Conservation (phyloP, 2,797 vertebrate species). For the Salarias fasciatus region DNA sequence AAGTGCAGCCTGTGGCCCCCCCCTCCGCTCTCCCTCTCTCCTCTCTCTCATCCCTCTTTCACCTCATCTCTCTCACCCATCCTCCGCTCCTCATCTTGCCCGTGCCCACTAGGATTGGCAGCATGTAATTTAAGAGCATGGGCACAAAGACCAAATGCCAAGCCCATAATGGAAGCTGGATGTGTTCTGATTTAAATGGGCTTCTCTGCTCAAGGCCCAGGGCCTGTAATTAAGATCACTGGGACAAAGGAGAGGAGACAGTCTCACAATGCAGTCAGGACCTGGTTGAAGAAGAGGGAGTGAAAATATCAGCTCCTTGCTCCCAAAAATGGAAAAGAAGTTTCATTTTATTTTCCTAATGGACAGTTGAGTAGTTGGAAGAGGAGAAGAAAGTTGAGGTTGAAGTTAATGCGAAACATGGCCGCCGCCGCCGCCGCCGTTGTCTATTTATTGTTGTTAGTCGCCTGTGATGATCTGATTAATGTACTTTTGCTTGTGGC, state of each 20-base stretch:
- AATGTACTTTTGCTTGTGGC: conserved; percentile 18
- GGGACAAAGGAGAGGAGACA: conserved; percentile 83
- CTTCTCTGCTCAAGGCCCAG: conserved; percentile 77
- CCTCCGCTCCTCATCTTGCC: conserved; percentile 76
- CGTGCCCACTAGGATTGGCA: conserved; percentile 85
- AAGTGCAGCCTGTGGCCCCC: conserved; percentile 61
- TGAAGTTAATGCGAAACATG: conserved; percentile 35
- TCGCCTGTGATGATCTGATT: conserved; percentile 44
- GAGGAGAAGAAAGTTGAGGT: conserved; percentile 37
- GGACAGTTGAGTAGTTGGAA: conserved; percentile 55
- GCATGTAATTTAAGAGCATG: conserved; percentile 88
- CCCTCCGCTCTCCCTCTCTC: conserved; percentile 53
- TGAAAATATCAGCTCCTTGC: conserved; percentile 67
- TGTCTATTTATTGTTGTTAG: conserved; percentile 24
- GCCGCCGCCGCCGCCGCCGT: too few species aligned
- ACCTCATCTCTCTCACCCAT: conserved; percentile 78
- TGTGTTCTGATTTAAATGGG: conserved; percentile 85
- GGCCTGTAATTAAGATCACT: conserved; percentile 86
- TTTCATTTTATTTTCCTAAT: conserved; percentile 29
- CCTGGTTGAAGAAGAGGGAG: conserved; percentile 76
- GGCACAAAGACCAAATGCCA: conserved; percentile 88
- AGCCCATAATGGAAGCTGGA: conserved; percentile 85
- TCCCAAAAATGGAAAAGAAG: conserved; percentile 65
- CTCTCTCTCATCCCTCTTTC: conserved; percentile 57
- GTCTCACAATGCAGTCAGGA: conserved; percentile 80